phyloP scores from a whole-genome alignment of 2,113 vertebrate species.

The Amphilophus citrinellus region DNA sequence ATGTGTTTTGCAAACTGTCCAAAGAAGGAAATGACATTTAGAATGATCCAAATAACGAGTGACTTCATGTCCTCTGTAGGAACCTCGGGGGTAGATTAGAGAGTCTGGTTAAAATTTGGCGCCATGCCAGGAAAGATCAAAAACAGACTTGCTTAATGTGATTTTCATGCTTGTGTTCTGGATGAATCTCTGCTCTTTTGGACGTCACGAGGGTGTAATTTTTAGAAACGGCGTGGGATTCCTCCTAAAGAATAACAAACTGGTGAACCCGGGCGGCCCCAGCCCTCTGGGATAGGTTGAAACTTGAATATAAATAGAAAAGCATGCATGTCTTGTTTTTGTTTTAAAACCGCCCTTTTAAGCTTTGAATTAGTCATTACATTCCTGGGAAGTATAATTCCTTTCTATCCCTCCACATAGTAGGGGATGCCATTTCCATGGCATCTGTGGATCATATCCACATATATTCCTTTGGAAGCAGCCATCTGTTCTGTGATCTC shows the following conservation, averaged over 20 bases:
- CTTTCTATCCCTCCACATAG: not conserved
- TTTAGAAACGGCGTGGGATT: constrained; percentile 72
- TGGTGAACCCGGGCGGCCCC: constrained; percentile 46
- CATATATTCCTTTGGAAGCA: not conserved
- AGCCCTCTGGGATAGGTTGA: constrained; percentile 43
- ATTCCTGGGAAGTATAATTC: too few species aligned
- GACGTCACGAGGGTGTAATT: constrained; percentile 54
- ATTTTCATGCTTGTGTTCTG: constrained; percentile 38
- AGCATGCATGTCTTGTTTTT: constrained; percentile 6
- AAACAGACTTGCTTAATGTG: constrained; percentile 19
- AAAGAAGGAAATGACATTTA: constrained; percentile 24
- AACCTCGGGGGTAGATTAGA: constrained; percentile 20
- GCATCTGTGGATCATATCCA: not conserved
- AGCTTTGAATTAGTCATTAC: not conserved
- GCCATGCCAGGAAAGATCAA: constrained; percentile 43
- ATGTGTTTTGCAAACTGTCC: not conserved
- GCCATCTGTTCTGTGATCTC: constrained; percentile 25
- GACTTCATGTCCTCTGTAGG: not conserved
- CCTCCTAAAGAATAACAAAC: constrained; percentile 68
- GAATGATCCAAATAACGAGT: constrained; percentile 19
- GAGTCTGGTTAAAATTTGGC: constrained; percentile 21
- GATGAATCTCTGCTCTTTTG: constrained; percentile 31
- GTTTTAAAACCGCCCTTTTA: constrained; percentile 8
- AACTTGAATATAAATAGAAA: constrained; percentile 63
- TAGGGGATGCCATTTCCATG: constrained; percentile 6